These are phyloP conservation scores for Nicator chloris DNA, from an alignment of 2,113 vertebrate genomes.

Conservation along the genomic window DNA sequence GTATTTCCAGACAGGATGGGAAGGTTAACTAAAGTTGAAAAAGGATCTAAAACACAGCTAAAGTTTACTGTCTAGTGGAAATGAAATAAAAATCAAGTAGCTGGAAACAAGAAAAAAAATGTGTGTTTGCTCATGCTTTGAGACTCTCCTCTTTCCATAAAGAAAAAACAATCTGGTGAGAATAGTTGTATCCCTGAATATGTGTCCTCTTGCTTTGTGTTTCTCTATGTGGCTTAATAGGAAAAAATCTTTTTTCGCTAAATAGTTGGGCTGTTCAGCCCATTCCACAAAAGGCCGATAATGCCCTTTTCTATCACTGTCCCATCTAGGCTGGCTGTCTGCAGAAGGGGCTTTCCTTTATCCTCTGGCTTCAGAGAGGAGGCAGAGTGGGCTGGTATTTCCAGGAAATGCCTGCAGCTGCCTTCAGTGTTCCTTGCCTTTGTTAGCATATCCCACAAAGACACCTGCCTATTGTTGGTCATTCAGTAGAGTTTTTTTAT, in stretches of 20 bases:
- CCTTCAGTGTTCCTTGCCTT: not conserved
- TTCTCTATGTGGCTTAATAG: not conserved
- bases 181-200: not conserved
- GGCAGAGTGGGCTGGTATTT: not conserved
- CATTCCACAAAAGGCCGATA: not conserved
- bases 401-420: not conserved
- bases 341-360: not conserved
- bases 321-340: not conserved
- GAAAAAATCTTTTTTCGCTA: not conserved
- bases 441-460: not conserved
- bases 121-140: not conserved
- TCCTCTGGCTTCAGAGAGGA: not conserved
- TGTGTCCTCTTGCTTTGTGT: not conserved
- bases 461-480: not conserved
- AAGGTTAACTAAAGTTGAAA: constrained; percentile 39
- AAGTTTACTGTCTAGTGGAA: constrained; percentile 8
- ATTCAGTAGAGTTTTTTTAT: not conserved
- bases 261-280: not conserved
- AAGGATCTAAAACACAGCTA: constrained; percentile 1
- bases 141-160: not conserved
- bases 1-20: constrained; percentile 34
- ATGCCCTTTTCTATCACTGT: not conserved
- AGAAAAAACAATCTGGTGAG: not conserved
- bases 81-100: constrained; percentile 6
- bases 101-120: not conserved